Conservation (phyloP, 2,888 invertebrate species). For the Parasteatoda lunata region DNA sequence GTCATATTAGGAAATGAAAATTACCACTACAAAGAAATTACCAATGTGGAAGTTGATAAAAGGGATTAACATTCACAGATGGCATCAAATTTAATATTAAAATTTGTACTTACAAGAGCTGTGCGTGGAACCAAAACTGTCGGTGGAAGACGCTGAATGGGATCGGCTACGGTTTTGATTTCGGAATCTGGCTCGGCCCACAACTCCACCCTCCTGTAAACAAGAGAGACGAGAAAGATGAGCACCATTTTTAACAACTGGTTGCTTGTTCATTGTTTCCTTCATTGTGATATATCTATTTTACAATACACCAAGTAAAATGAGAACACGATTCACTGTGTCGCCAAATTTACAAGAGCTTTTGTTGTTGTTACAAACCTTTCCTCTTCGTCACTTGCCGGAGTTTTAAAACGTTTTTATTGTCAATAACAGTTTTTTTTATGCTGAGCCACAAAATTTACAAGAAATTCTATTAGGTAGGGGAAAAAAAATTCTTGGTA, state of each 20-base stretch:
- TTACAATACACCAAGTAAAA: background rate
- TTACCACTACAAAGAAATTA: no score
- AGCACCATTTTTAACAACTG: conserved; percentile 8
- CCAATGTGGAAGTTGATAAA: no score
- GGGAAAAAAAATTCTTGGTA: no score
- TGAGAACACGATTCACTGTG: background rate
- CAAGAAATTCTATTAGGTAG: no score
- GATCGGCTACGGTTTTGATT: conserved; percentile 92
- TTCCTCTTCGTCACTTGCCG: background rate
- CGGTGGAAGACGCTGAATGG: conserved; percentile 93
- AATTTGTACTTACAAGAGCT: conserved; percentile 83
- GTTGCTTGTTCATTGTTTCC: conserved; percentile 8
- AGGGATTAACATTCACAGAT: no score
- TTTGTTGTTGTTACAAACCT: background rate
- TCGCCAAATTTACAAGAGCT: background rate
- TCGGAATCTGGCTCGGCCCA: conserved; percentile 81
- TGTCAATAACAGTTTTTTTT: no score
- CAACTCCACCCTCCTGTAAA: conserved; percentile 74
- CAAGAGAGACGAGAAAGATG: conserved; percentile 54
- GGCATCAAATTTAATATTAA: no score
- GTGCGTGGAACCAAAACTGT: conserved; percentile 81
- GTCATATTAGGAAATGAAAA: no score
- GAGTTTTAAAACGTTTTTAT: background rate
- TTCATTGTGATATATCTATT: background rate
- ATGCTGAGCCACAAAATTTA: no score